Evolutionary conservation across 2,797 vertebrate species (phyloP).

Genomic region (Sebastes hubbsi): DNA sequence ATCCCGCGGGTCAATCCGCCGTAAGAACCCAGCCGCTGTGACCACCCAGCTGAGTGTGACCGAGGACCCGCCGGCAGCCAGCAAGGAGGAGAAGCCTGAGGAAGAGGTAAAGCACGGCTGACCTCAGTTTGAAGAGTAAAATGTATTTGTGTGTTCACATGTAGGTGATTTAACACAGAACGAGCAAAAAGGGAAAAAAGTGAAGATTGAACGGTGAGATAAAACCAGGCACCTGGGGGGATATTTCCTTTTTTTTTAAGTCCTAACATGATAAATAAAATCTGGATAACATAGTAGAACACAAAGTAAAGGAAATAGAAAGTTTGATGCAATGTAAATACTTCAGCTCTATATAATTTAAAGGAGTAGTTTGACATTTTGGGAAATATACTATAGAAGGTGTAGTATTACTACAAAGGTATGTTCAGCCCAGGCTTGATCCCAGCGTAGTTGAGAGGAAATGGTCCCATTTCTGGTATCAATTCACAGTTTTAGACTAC

Average conservation of each 20-base stretch:
- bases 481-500: background rate
- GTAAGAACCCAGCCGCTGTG: conserved; percentile 92
- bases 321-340: background rate
- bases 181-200: background rate
- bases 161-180: background rate
- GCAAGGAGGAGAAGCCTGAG: conserved; percentile 94
- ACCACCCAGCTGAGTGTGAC: conserved; percentile 92
- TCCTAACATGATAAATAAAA: background rate
- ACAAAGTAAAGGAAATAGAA: background rate
- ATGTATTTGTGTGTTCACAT: background rate
- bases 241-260: background rate
- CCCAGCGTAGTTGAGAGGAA: background rate
- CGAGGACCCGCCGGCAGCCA: conserved; percentile 88
- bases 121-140: background rate
- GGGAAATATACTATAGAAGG: background rate
- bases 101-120: conserved; percentile 83
- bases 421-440: background rate
- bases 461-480: background rate
- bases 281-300: background rate
- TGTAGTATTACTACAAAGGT: background rate
- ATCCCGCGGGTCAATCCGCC: conserved; percentile 95
- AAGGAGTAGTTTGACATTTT: background rate
- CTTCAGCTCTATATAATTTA: background rate
- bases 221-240: background rate
- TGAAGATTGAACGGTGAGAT: background rate